Evolutionary conservation across 2,888 invertebrate species (phyloP).

Genomic region (Drosophila macrospina): DNA sequence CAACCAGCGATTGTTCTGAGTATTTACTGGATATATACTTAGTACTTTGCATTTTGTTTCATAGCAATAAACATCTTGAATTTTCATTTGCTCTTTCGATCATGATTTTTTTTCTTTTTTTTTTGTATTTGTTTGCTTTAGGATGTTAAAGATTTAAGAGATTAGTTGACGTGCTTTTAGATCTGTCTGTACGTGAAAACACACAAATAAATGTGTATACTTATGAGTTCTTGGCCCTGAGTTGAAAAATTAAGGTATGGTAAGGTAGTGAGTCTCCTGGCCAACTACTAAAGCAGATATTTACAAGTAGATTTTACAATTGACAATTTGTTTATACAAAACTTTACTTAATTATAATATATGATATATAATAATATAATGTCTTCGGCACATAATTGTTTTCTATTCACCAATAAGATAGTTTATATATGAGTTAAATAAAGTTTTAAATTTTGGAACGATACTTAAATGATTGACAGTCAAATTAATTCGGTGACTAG

Average conservation of each 20-base stretch:
- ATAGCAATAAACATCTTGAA: conserved; percentile 64
- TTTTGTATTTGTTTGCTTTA: conserved; percentile 65
- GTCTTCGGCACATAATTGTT: too few relatives aligned
- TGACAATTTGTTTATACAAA: conserved; percentile 9
- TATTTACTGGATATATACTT: conserved; percentile 16
- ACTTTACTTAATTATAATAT: too few relatives aligned
- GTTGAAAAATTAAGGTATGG: conserved; percentile 8
- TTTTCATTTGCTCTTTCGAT: conserved; percentile 52
- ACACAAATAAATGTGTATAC: neutral
- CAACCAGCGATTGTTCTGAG: conserved; percentile 8
- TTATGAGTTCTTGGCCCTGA: conserved; percentile 37
- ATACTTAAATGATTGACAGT: too few relatives aligned
- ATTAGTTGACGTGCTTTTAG: conserved; percentile 45
- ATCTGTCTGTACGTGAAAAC: conserved; percentile 20
- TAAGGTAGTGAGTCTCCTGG: too few relatives aligned
- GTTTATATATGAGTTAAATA: too few relatives aligned
- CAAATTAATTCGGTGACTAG: too few relatives aligned
- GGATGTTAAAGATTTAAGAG: conserved; percentile 74
- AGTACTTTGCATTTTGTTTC: conserved; percentile 45
- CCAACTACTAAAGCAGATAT: too few relatives aligned
- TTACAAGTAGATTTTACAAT: conserved; percentile 28
- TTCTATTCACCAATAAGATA: too few relatives aligned
- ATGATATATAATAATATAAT: too few relatives aligned
- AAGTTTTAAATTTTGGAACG: too few relatives aligned
- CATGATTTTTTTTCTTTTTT: conserved; percentile 1